These are phyloP conservation scores for Sarcophilus harrisii DNA, from an alignment of 2,797 vertebrate genomes.

Conservation along the genomic window DNA sequence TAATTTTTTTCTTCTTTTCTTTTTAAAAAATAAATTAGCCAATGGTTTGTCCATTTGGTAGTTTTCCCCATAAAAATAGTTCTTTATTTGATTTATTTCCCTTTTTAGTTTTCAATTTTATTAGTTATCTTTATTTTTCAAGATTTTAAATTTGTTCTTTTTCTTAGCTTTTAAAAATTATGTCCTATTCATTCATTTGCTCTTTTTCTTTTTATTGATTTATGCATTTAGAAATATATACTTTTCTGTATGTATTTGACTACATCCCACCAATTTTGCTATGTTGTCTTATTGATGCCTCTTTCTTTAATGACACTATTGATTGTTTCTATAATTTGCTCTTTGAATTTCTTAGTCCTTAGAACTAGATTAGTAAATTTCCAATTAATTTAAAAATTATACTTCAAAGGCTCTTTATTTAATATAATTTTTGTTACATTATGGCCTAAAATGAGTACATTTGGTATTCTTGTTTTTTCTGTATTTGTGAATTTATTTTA, in stretches of 20 bases:
- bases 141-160: neutral
- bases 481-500: neutral
- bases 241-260: neutral
- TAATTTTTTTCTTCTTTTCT: neutral
- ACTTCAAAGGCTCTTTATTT: neutral
- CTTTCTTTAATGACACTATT: neutral
- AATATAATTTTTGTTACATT: neutral
- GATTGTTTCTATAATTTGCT: neutral
- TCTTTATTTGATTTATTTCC: too few relatives aligned
- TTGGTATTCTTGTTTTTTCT: neutral
- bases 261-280: neutral
- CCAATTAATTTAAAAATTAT: neutral
- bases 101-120: neutral
- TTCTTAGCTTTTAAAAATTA: neutral
- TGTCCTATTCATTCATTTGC: neutral
- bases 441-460: neutral
- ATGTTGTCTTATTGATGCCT: neutral
- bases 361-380: neutral
- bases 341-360: neutral
- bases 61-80: neutral
- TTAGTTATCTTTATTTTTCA: neutral
- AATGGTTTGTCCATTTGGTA: neutral
- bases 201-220: neutral
- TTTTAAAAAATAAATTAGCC: too few relatives aligned
- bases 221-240: neutral